These are phyloP conservation scores for Coendou prehensilis DNA, from an alignment of 2,797 vertebrate genomes.

Conservation along the genomic window DNA sequence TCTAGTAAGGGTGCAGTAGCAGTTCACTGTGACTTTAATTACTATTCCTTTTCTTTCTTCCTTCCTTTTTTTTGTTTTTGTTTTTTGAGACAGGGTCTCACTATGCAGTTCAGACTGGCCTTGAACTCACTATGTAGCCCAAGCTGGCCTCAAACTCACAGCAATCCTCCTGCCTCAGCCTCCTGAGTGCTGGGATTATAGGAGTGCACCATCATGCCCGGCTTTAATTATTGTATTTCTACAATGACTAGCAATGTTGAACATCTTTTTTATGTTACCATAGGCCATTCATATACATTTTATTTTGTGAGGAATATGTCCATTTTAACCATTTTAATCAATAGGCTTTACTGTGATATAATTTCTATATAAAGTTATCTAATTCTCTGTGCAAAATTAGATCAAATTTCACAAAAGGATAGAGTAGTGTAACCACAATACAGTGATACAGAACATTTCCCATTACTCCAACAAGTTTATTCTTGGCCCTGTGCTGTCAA, in stretches of 20 bases:
- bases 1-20: not conserved
- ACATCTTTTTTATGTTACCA: conserved; percentile 24
- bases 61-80: not conserved
- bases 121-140: not conserved
- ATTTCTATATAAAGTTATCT: conserved; percentile 22
- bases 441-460: not conserved
- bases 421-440: not conserved
- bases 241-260: not conserved
- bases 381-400: not conserved
- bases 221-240: conserved; percentile 33
- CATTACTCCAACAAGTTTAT: not conserved
- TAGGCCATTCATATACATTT: not conserved
- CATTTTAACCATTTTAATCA: not conserved
- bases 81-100: not conserved
- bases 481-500: not conserved
- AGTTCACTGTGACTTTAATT: not conserved
- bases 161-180: not conserved
- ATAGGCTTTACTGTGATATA: conserved; percentile 31
- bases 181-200: not conserved
- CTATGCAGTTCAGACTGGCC: not conserved
- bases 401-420: not conserved
- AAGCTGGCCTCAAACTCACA: not conserved
- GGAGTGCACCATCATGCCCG: not conserved
- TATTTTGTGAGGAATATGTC: not conserved
- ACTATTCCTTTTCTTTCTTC: not conserved